These are phyloP conservation scores for Gymnobelideus leadbeateri DNA, from an alignment of 2,113 vertebrate genomes.

Conservation along the genomic window DNA sequence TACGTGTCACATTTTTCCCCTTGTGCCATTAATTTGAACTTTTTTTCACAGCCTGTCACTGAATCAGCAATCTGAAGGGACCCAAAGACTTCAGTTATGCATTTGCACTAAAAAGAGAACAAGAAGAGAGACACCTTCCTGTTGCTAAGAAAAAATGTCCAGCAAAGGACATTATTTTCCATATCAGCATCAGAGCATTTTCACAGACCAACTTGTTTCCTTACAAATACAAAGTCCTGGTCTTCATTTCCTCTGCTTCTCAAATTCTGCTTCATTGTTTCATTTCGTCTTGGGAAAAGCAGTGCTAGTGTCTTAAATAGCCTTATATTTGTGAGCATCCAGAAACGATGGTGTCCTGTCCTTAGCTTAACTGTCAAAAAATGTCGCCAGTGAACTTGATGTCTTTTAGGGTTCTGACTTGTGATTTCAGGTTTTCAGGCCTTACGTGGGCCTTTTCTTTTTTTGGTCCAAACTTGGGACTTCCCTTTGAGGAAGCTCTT, in stretches of 20 bases:
- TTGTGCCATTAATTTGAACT: constrained; percentile 16
- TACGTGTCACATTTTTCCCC: constrained; percentile 28
- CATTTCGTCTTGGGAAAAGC: not conserved
- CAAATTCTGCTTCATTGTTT: constrained; percentile 50
- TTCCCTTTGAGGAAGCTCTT: not conserved
- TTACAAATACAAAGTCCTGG: constrained; percentile 52
- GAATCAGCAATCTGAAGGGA: constrained; percentile 21
- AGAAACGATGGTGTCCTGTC: not conserved
- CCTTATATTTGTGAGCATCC: not conserved
- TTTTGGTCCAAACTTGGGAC: not conserved
- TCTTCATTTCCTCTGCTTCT: constrained; percentile 65
- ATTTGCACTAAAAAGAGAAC: constrained; percentile 1
- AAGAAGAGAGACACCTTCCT: constrained; percentile 30
- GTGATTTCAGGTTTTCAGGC: not conserved
- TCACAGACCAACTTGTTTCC: constrained; percentile 63
- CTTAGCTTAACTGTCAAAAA: no score
- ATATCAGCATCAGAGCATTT: constrained; percentile 9
- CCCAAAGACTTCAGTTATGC: not conserved
- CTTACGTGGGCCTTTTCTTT: not conserved
- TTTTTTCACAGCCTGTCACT: not conserved
- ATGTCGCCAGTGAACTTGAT: not conserved
- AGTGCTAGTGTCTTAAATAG: not conserved
- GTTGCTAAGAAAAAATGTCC: constrained; percentile 48
- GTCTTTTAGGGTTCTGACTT: not conserved
- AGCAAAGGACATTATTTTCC: not conserved